Conservation (phyloP, 2,113 vertebrate genomes). For the Dromiciops gliroides region DNA sequence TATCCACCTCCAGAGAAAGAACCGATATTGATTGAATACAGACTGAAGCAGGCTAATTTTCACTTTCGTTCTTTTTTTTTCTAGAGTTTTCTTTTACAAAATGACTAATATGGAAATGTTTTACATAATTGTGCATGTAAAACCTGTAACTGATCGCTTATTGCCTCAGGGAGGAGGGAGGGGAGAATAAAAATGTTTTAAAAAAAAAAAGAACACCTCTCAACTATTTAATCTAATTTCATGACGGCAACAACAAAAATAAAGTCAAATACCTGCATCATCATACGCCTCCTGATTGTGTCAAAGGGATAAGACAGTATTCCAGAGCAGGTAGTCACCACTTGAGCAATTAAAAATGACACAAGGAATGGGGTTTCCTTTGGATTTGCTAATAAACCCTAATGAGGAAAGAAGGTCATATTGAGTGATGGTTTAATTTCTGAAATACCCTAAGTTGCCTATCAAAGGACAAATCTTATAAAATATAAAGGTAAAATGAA, state of each 20-base stretch:
- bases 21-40: too few relatives aligned
- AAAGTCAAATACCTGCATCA: constrained; percentile 77
- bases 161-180: too few relatives aligned
- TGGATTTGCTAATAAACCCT: constrained; percentile 79
- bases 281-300: constrained; percentile 76
- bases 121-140: too few relatives aligned
- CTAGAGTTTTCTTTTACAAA: too few relatives aligned
- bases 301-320: constrained; percentile 81
- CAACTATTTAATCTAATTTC: not conserved
- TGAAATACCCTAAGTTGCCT: constrained; percentile 26
- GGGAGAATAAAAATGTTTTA: too few relatives aligned
- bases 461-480: constrained; percentile 45
- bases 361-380: constrained; percentile 76
- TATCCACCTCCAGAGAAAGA: too few relatives aligned
- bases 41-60: too few relatives aligned
- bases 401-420: constrained; percentile 53
- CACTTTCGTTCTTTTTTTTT: too few relatives aligned
- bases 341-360: constrained; percentile 79
- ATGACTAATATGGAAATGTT: too few relatives aligned
- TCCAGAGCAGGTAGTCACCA: constrained; percentile 78
- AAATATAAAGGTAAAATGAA: constrained; percentile 36
- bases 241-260: constrained; percentile 24
- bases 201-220: too few relatives aligned
- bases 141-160: too few relatives aligned
- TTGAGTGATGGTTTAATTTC: constrained; percentile 32